Evolutionary conservation across 2,888 invertebrate species (phyloP), one percentile per base, ranked within the genome.

Genomic region (Cephus nigrinus): DNA sequence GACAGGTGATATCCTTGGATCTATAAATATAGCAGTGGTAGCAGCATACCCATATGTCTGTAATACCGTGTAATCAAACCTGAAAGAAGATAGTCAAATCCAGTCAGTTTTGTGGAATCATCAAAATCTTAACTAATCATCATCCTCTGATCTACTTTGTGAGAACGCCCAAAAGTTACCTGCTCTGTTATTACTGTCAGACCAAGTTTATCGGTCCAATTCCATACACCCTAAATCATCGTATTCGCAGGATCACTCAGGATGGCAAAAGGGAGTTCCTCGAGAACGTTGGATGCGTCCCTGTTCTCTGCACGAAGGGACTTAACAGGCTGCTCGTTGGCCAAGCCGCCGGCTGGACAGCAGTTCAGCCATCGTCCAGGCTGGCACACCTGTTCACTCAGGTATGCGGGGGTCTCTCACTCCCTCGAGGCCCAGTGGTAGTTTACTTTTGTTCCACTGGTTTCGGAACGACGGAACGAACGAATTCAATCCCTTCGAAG

Each of bases 321-420:
- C 78, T 81, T 79, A 81, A 82, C 80, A 73, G 30, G 36, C 36
- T 31, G 72, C 72, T 73, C 33, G 76, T 34, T 76, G 73, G 34
- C 76, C 76, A 34, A 74, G 30, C 69, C 73, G 73, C 78, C 81
- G 80, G 80, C 79, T 77, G 82, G 82, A 82, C 83, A 82, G 81
- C 32, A 33, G 71, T 71, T 71, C 71, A 35, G 36, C 33, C 68
- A 68, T 75, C 78, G 68, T 69, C 71, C 76, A 32, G 74, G 74
- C 81, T 75, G 82, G 86, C 86, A 86, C 86, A 86, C 86, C 86
- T 86, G 86, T 86, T 86, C 86, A 82, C 84, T 82, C 85, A 86
- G 86, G 86, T 86, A 86, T 86, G 86, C 84, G 83, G 83, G 82
- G 81, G 82, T 80, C 79, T 79, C 79, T n/a, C 36, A 69, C 75